Base-by-base conservation (phyloP, 2,113 vertebrate genomes). In the Micromys minutus region DNA sequence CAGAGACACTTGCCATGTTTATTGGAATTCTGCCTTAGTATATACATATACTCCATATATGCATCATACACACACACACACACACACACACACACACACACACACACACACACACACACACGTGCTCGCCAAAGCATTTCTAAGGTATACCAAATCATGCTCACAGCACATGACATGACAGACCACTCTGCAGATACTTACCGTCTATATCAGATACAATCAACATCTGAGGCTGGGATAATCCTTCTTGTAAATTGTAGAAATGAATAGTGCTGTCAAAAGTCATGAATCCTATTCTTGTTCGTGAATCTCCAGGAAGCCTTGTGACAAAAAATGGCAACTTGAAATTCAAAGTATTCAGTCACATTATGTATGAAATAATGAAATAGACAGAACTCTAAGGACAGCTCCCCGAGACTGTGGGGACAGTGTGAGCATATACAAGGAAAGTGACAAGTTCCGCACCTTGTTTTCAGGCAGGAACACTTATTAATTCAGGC, bases 171-270 rank as follows among this genome's bases (percentile, higher is more conserved):
- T 17, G 21, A 75, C 63, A 75, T n/a, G 3, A 52, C 47, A 84
- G 34, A 47, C 52, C 88, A 90, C 93, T 90, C 36, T 95, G 92
- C 42, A 57, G 42, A 77, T 5, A 93, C 98, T 96, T 98, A 99
- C 99, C 99, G 34, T 99, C 99, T n/a, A 99, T 99, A 97, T 99
- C 99, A 3, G 99, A 99, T 36, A 99, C 99, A 97, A 99, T 99
- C 96, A 99, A 98, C 99, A 99, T 99, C 96, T 99, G 99, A 26
- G 99, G 99, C 98, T 99, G 99, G 5, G 99, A 99, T 87, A 99
- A 98, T 42, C 99, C 99, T 97, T 99, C 99, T 97, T 99, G 99
- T 94, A 99, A 98, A 97, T 99, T 99, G 98, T 99, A 99, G 98
- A 99, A 99, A 95, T 99, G 99, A 98, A 99, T 98, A 92, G 99